Percentiles rank a stretch among this genome's conserved stretches.
phyloP scores from a whole-genome alignment of 2,888 invertebrate species.

The Schrankia costaestrigalis region DNA sequence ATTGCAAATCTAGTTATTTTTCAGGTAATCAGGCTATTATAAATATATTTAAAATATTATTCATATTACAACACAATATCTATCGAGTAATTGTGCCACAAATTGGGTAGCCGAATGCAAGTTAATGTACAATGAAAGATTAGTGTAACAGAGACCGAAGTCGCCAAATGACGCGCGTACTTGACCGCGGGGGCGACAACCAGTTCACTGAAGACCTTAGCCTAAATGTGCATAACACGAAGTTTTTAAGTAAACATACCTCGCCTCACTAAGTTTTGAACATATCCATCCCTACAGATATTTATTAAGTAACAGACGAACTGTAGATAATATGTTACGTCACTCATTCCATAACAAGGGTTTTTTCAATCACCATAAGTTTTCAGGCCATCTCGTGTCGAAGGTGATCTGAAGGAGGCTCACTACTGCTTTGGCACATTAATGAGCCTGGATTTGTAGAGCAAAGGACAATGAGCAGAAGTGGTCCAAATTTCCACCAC shows the following conservation, averaged over 20 bases:
- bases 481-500: too few relatives aligned
- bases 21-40: neutral
- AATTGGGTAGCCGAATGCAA: conserved; percentile 16
- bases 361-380: too few relatives aligned
- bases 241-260: conserved; percentile 54
- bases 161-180: conserved; percentile 31
- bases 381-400: too few relatives aligned
- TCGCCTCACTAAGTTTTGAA: conserved; percentile 48
- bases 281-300: conserved; percentile 47
- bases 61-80: neutral
- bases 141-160: conserved; percentile 10
- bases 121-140: conserved; percentile 17
- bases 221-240: conserved; percentile 64
- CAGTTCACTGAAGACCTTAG: conserved; percentile 50
- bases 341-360: neutral
- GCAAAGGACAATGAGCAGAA: too few relatives aligned
- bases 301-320: conserved; percentile 25
- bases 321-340: neutral
- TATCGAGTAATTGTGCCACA: neutral
- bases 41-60: neutral
- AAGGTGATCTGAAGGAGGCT: too few relatives aligned
- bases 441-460: too few relatives aligned
- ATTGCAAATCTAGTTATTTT: neutral
- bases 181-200: conserved; percentile 32
- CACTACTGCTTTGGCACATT: too few relatives aligned